A percentile compares a stretch with the other conserved stretches of the same genome.
phyloP scores from a whole-genome alignment of 2,113 vertebrate genomes.

The Hiodon tergisus region DNA sequence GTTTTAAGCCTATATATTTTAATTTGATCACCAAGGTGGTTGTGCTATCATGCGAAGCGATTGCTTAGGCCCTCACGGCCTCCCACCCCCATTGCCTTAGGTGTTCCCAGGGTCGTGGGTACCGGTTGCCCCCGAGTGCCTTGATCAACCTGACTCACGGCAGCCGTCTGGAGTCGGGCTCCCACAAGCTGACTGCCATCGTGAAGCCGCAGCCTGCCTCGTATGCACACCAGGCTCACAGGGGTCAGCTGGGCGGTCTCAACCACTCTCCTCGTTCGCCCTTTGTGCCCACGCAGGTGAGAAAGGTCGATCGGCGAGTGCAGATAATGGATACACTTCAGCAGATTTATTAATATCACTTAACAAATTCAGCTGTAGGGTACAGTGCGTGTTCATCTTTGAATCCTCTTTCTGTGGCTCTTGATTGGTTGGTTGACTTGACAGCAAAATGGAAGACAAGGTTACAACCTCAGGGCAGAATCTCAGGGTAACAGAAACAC shows the following conservation, averaged over 20 bases:
- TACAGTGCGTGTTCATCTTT: too few species aligned
- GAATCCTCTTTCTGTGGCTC: too few species aligned
- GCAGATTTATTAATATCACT: not conserved
- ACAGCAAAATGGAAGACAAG: constrained; percentile 70
- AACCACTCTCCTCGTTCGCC: constrained; percentile 89
- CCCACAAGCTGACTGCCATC: constrained; percentile 82
- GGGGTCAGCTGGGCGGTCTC: constrained; percentile 69
- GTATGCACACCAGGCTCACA: constrained; percentile 52
- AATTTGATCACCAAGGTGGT: too few species aligned
- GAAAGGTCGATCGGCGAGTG: not conserved
- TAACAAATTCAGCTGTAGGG: not conserved
- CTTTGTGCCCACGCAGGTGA: constrained; percentile 83
- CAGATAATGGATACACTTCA: not conserved
- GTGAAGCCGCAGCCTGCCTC: constrained; percentile 84
- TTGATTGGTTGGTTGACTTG: constrained; percentile 10
- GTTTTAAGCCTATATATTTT: not conserved
- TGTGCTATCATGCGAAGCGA: not conserved
- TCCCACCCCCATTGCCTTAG: constrained; percentile 46
- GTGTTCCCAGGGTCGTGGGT: constrained; percentile 73
- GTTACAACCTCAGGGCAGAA: constrained; percentile 57
- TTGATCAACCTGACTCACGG: constrained; percentile 93
- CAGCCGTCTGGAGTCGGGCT: constrained; percentile 71
- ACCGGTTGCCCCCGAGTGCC: constrained; percentile 88
- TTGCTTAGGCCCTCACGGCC: too few species aligned
- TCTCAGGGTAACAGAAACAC: constrained; percentile 66